Percentiles rank a stretch among this genome's conserved stretches.
Conservation (phyloP, 2,113 vertebrate species). For the Aegotheles bennettii region DNA sequence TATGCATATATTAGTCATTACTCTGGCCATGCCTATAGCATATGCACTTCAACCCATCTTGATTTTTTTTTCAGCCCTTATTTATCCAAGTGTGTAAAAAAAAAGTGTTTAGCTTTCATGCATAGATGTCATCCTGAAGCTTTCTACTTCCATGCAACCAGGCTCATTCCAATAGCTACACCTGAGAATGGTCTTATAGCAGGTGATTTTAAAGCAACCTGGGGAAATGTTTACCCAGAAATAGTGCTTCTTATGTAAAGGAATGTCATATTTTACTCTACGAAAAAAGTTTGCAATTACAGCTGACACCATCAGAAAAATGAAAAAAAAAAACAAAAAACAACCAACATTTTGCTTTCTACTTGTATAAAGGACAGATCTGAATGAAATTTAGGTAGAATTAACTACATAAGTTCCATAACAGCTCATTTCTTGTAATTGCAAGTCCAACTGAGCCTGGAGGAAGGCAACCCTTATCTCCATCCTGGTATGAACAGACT, state of each 20-base stretch:
- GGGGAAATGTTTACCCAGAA: background rate
- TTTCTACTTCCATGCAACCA: background rate
- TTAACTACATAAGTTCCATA: background rate
- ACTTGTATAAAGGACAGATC: background rate
- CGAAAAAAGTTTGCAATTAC: background rate
- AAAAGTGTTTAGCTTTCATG: background rate
- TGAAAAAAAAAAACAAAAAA: background rate
- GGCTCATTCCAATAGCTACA: background rate
- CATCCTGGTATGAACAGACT: background rate
- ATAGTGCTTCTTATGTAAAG: background rate
- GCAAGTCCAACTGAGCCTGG: background rate
- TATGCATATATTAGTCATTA: background rate
- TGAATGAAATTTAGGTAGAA: background rate
- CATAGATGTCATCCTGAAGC: background rate
- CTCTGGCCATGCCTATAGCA: background rate
- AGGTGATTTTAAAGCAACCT: background rate
- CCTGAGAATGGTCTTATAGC: background rate
- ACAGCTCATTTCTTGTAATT: background rate
- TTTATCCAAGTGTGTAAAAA: background rate
- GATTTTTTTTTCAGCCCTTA: background rate
- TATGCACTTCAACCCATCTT: background rate
- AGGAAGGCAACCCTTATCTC: rapidly evolving
- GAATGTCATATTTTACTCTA: background rate
- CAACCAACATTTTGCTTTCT: background rate
- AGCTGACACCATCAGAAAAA: background rate